These are phyloP conservation scores for Prolemur simus DNA, from an alignment of 2,113 vertebrate species.

Conservation along the genomic window DNA sequence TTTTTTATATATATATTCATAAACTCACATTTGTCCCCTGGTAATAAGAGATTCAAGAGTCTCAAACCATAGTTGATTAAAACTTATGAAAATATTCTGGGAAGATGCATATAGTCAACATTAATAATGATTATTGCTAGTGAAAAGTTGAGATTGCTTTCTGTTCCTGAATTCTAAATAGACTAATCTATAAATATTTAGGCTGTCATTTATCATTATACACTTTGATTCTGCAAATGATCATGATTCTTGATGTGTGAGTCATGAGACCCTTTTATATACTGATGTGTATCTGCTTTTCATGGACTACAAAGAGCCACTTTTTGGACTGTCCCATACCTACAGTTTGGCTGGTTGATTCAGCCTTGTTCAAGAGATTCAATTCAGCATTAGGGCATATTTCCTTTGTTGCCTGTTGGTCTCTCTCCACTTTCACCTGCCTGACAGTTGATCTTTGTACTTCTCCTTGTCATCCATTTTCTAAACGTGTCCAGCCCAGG, in stretches of 20 bases:
- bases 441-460: neutral
- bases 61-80: conserved; percentile 20
- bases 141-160: neutral
- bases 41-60: conserved; percentile 11
- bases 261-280: neutral
- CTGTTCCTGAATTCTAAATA: neutral
- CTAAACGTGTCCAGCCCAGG: neutral
- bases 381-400: neutral
- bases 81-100: neutral
- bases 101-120: neutral
- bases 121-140: neutral
- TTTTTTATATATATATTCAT: neutral
- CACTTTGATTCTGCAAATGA: neutral
- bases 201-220: neutral
- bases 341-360: neutral
- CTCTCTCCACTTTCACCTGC: neutral
- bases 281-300: neutral
- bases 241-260: neutral
- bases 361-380: neutral
- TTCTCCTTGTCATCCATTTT: neutral
- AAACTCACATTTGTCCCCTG: neutral
- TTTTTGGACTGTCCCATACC: neutral
- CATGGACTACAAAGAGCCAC: neutral
- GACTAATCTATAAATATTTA: neutral
- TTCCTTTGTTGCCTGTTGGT: neutral